phyloP scores from a whole-genome alignment of 1,140 invertebrate species.

The Drosophila sucinea region DNA sequence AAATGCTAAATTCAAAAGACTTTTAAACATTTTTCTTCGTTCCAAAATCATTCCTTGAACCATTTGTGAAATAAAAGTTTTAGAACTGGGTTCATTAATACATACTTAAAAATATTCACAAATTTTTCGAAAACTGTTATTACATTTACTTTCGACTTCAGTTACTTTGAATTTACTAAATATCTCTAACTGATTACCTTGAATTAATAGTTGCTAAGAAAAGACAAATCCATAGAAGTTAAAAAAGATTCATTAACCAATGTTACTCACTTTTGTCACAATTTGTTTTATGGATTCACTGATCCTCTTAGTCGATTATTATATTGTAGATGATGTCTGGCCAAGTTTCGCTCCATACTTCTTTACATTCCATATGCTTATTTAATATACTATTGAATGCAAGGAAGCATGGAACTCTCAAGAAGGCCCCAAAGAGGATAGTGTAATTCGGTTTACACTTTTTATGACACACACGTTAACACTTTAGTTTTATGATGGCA shows the following conservation, averaged over 20 bases:
- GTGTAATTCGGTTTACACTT: slow-evolving; percentile 40
- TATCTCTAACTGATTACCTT: too few relatives aligned
- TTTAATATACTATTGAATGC: slow-evolving; percentile 82
- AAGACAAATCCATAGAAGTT: too few relatives aligned
- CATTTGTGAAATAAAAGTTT: too few relatives aligned
- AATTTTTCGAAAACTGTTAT: too few relatives aligned
- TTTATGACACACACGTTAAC: slow-evolving; percentile 24
- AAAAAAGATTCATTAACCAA: not conserved
- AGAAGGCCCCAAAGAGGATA: slow-evolving; percentile 57
- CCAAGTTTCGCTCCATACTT: slow-evolving; percentile 83
- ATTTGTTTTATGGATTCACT: not conserved
- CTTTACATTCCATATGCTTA: slow-evolving; percentile 83
- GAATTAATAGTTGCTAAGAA: too few relatives aligned
- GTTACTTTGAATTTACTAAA: too few relatives aligned
- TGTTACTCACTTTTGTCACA: not conserved
- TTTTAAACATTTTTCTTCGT: too few relatives aligned
- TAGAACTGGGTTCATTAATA: too few relatives aligned
- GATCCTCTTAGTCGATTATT: not conserved
- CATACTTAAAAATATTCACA: too few relatives aligned
- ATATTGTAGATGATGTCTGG: slow-evolving; percentile 46
- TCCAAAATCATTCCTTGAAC: too few relatives aligned
- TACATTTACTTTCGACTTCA: too few relatives aligned
- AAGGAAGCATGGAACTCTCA: slow-evolving; percentile 83
- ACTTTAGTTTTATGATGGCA: slow-evolving; percentile 32
- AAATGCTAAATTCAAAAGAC: too few relatives aligned